These are phyloP conservation scores for Lontra canadensis DNA, from an alignment of 2,113 vertebrate species.

Conservation along the genomic window DNA sequence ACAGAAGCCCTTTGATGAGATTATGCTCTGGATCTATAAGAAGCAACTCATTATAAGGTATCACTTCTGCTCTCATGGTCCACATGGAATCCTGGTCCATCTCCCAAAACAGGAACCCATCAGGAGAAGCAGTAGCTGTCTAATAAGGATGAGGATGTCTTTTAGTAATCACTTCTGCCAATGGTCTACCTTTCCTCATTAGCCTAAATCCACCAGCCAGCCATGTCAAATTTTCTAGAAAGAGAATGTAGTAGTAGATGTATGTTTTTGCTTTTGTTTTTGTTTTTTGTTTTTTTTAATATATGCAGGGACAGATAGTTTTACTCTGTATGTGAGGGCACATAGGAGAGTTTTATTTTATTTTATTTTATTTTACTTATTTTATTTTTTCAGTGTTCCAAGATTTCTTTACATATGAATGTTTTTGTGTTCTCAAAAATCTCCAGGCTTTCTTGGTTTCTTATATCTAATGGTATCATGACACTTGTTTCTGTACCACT, in stretches of 20 bases:
- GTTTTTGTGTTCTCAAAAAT: background rate
- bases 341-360: background rate
- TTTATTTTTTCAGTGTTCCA: no score
- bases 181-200: background rate
- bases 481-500: background rate
- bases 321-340: background rate
- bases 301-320: background rate
- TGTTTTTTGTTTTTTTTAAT: no score
- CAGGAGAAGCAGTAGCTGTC: background rate
- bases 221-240: background rate
- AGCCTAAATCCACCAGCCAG: background rate
- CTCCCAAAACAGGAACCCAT: background rate
- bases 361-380: no score
- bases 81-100: background rate
- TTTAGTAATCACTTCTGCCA: background rate
- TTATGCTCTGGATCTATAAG: background rate
- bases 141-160: background rate
- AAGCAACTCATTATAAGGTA: background rate
- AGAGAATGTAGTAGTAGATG: no score
- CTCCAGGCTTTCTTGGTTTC: background rate
- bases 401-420: background rate
- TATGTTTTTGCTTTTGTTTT: background rate
- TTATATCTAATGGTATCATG: background rate
- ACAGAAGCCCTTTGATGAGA: background rate
- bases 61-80: background rate